Evolutionary conservation across 1,140 invertebrate species (phyloP).

Genomic region (Listronotus oregonensis): DNA sequence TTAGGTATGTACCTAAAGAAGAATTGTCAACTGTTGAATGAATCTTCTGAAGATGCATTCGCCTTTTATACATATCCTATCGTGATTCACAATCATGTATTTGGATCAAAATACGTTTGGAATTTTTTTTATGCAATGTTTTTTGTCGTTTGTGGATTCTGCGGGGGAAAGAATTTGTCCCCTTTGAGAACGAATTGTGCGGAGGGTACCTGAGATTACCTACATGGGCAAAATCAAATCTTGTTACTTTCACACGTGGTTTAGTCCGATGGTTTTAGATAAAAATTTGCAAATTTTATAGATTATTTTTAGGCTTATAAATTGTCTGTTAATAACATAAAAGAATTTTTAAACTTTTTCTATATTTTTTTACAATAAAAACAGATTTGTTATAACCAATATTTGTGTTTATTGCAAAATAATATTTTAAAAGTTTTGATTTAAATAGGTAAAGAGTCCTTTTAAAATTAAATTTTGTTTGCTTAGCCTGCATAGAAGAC

Average conservation of each 20-base stretch:
- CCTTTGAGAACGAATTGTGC: slow-evolving; percentile 20
- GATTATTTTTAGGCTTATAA: too few relatives aligned
- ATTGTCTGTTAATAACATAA: too few relatives aligned
- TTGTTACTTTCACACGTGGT: slow-evolving; percentile 18
- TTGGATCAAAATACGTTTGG: slow-evolving; percentile 58
- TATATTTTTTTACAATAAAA: too few relatives aligned
- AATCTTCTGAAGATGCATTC: slow-evolving; percentile 58
- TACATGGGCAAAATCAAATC: slow-evolving; percentile 8
- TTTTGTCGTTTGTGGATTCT: slow-evolving; percentile 43
- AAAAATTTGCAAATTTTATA: too few relatives aligned
- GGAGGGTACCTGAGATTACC: slow-evolving; percentile 12
- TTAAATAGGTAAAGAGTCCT: too few relatives aligned
- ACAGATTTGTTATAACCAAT: too few relatives aligned
- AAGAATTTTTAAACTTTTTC: too few relatives aligned
- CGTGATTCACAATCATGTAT: slow-evolving; percentile 63
- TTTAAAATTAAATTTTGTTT: too few relatives aligned
- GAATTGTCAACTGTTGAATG: slow-evolving; percentile 56
- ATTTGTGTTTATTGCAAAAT: too few relatives aligned
- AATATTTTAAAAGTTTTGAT: too few relatives aligned
- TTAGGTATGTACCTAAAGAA: slow-evolving; percentile 9
- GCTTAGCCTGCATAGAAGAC: too few relatives aligned
- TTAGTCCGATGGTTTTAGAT: slow-evolving; percentile 6
- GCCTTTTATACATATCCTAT: slow-evolving; percentile 60
- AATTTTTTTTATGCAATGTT: slow-evolving; percentile 53
- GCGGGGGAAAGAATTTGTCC: slow-evolving; percentile 31